Evolutionary conservation across 2,797 vertebrate species (phyloP).

Genomic region (Numenius phaeopus): DNA sequence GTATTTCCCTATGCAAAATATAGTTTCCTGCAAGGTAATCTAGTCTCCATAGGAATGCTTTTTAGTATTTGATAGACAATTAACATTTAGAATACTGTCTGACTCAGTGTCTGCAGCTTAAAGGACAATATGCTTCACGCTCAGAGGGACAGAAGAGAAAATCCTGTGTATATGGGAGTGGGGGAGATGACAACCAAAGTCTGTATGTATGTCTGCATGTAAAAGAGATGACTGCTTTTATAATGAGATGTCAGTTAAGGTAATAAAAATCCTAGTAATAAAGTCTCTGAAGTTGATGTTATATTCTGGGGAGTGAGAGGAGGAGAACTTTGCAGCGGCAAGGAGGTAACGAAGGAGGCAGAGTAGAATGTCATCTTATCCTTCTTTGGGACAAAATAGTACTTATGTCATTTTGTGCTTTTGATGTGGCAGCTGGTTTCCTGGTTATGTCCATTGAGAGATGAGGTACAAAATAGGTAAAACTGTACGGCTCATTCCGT

Average conservation of each 20-base stretch:
- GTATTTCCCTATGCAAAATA: neutral
- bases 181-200: neutral
- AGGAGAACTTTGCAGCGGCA: neutral
- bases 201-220: neutral
- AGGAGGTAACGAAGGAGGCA: neutral
- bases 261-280: neutral
- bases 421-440: neutral
- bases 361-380: neutral
- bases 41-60: neutral
- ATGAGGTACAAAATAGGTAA: neutral
- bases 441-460: neutral
- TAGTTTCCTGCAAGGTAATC: conserved; percentile 1
- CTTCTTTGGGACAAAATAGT: neutral
- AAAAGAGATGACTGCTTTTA: neutral
- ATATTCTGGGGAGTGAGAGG: neutral
- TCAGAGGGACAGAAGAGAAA: neutral
- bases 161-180: neutral
- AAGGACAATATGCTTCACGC: neutral
- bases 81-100: neutral
- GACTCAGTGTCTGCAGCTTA: neutral
- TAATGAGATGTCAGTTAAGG: neutral
- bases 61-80: neutral
- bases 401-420: neutral
- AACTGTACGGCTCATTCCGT: neutral
- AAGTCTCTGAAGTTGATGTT: neutral